Percentiles rank a stretch among this genome's conserved stretches.
Evolutionary conservation across 2,888 invertebrate species (phyloP).

Genomic region (Tanytarsus gracilentus): DNA sequence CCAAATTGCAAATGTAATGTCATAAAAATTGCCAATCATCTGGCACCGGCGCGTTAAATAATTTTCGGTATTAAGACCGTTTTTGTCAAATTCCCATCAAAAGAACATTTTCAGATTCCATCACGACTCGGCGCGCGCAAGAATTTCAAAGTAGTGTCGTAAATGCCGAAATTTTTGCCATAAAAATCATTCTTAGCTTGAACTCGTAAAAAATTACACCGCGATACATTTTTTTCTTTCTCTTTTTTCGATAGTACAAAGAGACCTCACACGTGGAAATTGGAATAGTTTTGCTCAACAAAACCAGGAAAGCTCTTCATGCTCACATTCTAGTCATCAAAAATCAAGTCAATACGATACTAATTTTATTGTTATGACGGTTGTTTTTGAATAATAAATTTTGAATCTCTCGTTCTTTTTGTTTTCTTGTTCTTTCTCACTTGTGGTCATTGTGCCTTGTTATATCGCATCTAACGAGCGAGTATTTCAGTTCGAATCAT

Average conservation of each 20-base stretch:
- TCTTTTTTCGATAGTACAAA: neutral
- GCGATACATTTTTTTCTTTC: neutral
- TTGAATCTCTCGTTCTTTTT: neutral
- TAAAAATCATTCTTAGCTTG: conserved; percentile 26
- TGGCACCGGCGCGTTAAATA: too few species aligned
- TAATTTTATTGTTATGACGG: conserved; percentile 28
- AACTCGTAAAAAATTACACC: conserved; percentile 11
- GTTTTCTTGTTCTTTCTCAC: neutral
- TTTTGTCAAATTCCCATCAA: too few species aligned
- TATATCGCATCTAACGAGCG: too few species aligned
- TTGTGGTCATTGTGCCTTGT: too few species aligned
- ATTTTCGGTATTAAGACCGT: too few species aligned
- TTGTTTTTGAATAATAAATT: neutral
- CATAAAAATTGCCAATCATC: too few species aligned
- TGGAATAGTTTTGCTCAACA: conserved; percentile 8
- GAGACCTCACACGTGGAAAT: conserved; percentile 24
- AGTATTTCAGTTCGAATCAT: too few species aligned
- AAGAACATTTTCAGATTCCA: too few species aligned
- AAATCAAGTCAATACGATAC: conserved; percentile 16
- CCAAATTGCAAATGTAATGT: too few species aligned
- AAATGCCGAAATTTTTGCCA: conserved; percentile 13
- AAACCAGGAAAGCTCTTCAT: conserved; percentile 1
- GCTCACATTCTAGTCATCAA: conserved; percentile 6
- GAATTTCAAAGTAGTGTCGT: neutral
- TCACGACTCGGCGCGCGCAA: too few species aligned